These are phyloP conservation scores for Ochlodes sylvanus DNA, from an alignment of 2,888 invertebrate genomes.

Conservation along the genomic window DNA sequence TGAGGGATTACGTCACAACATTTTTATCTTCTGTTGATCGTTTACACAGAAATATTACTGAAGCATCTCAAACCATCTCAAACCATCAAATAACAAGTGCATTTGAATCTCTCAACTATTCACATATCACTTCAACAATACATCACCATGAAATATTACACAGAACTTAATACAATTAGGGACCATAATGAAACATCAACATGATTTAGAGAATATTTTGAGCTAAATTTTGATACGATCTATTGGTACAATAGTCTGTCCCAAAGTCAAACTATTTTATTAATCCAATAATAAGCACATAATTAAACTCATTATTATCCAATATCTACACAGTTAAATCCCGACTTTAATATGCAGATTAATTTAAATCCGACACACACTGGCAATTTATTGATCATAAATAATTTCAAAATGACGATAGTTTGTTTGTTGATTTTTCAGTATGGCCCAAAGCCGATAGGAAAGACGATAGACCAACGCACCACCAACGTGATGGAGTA, in stretches of 20 bases:
- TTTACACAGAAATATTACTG: neutral
- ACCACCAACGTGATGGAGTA: conserved; percentile 81
- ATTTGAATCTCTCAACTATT: neutral
- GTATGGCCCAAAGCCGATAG: neutral
- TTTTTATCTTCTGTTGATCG: too few species aligned
- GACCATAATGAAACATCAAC: conserved; percentile 21
- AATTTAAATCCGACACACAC: neutral
- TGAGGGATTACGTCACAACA: too few species aligned
- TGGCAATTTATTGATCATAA: neutral
- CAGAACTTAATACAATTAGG: conserved; percentile 5
- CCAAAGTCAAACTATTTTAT: too few species aligned
- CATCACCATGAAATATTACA: conserved; percentile 15
- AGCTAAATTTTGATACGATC: too few species aligned
- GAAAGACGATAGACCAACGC: conserved; percentile 49
- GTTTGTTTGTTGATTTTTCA: conserved; percentile 15
- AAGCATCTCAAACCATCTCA: neutral
- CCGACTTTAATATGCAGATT: too few species aligned
- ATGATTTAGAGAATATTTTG: neutral
- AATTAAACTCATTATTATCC: too few species aligned
- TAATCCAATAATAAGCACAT: too few species aligned
- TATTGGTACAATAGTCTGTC: too few species aligned
- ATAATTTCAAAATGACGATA: neutral
- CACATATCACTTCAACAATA: conserved; percentile 12
- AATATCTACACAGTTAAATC: too few species aligned
- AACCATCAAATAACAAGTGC: neutral